These are phyloP conservation scores for Oscheius sp. DNA, from an alignment of 2,888 invertebrate species.

Conservation along the genomic window DNA sequence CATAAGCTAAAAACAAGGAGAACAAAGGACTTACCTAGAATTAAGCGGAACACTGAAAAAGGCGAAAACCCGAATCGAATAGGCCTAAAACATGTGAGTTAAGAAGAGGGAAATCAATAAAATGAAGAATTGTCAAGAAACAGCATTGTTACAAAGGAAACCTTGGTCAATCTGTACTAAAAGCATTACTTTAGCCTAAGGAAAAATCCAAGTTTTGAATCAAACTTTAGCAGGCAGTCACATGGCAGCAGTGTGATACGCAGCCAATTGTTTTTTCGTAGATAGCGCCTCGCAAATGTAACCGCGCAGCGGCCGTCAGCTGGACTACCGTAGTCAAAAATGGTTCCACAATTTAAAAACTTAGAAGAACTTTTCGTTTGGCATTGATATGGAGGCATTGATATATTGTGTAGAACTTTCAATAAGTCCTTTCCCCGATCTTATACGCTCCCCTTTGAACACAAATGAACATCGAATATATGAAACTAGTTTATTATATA, in stretches of 20 bases:
- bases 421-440: too few species aligned
- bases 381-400: too few species aligned
- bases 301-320: constrained; percentile 7
- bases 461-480: too few species aligned
- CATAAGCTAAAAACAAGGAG: not conserved
- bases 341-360: not conserved
- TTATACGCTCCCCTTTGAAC: too few species aligned
- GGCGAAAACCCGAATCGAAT: not conserved
- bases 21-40: not conserved
- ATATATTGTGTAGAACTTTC: too few species aligned
- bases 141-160: not conserved
- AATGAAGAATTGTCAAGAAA: not conserved
- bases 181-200: too few species aligned
- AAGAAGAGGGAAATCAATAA: constrained; percentile 7
- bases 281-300: constrained; percentile 26
- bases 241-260: constrained; percentile 19
- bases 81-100: not conserved
- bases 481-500: too few species aligned
- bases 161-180: not conserved
- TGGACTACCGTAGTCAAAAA: constrained; percentile 18
- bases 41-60: not conserved
- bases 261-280: constrained; percentile 27
- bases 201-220: too few species aligned
- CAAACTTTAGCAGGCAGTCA: not conserved
- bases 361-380: too few species aligned